Conservation (phyloP, 2,113 vertebrate species). For the Phainopepla nitens region DNA sequence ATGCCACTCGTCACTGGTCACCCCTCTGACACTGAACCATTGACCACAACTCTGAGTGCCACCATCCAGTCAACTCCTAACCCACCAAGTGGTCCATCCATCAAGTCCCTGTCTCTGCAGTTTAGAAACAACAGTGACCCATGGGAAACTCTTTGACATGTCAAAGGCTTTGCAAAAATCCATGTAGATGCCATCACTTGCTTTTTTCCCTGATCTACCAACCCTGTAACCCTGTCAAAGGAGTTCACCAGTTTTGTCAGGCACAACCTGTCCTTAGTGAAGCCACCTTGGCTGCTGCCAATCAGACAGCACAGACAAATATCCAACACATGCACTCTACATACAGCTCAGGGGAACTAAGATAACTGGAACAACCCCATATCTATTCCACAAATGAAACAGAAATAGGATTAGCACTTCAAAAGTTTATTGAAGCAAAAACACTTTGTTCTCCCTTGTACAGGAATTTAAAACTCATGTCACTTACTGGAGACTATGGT, state of each 20-base stretch:
- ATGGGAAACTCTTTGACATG: too few relatives aligned
- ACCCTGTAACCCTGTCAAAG: too few relatives aligned
- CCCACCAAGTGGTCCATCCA: neutral
- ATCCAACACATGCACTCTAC: neutral
- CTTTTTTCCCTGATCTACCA: neutral
- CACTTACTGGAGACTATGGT: neutral
- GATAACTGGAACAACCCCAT: neutral
- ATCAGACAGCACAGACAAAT: neutral
- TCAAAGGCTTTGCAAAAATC: neutral
- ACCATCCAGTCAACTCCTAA: neutral
- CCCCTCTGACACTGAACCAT: neutral
- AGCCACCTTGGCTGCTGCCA: neutral
- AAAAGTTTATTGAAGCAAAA: neutral
- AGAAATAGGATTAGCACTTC: neutral
- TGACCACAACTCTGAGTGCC: neutral
- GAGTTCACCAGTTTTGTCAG: neutral
- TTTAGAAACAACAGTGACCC: neutral
- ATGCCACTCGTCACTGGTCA: neutral
- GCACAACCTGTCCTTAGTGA: neutral
- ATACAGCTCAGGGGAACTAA: neutral
- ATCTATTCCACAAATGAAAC: neutral
- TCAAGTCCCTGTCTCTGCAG: neutral
- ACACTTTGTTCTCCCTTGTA: neutral
- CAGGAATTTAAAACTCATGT: neutral
- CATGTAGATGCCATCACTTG: accelerated